Evolutionary conservation across 2,113 vertebrate genomes (phyloP).

Genomic region (Zeus faber): DNA sequence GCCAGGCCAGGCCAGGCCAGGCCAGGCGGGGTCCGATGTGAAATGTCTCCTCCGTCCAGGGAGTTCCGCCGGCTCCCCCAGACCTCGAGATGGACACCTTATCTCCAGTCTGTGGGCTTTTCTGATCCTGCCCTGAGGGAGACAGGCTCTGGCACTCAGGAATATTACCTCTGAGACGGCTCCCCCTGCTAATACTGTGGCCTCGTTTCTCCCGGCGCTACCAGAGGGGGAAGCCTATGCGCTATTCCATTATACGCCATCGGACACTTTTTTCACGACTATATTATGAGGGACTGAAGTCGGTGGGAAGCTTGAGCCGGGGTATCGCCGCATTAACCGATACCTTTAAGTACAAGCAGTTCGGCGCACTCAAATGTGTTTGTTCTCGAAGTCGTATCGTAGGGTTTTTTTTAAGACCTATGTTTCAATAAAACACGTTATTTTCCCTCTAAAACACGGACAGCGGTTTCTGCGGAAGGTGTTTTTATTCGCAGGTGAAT

Average conservation of each 20-base stretch:
- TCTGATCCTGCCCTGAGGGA: constrained; percentile 34
- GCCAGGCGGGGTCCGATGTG: no score
- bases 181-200: constrained; percentile 13
- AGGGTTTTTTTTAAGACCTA: no score
- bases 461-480: constrained; percentile 36
- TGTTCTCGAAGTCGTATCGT: not conserved
- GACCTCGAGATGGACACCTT: constrained; percentile 33
- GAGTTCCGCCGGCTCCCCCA: constrained; percentile 13
- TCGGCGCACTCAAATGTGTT: not conserved
- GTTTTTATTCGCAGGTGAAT: constrained; percentile 19
- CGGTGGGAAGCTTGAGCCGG: not conserved
- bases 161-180: constrained; percentile 35
- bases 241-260: not conserved
- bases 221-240: not conserved
- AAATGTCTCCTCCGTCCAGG: constrained; percentile 37
- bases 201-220: not conserved
- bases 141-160: constrained; percentile 20
- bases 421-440: no score
- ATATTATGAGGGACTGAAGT: not conserved
- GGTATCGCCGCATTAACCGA: not conserved
- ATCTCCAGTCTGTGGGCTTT: constrained; percentile 46
- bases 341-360: not conserved
- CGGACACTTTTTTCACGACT: not conserved
- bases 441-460: constrained; percentile 35
- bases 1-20: no score